These are phyloP conservation scores for Epirrhoe alternata DNA, from an alignment of 2,888 invertebrate genomes.

Conservation along the genomic window DNA sequence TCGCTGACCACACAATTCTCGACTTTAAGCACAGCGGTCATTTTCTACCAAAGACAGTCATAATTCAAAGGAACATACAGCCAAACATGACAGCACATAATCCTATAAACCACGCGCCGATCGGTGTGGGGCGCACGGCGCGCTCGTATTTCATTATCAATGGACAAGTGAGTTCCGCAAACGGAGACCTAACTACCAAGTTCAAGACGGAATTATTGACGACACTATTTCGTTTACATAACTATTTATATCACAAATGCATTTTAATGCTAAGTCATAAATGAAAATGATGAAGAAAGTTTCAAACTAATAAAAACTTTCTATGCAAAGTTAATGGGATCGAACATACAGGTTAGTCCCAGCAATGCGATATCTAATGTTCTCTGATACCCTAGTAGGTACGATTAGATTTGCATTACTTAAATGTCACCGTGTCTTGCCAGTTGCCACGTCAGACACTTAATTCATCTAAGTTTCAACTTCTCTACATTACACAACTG, in stretches of 20 bases:
- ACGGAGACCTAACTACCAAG: slow-evolving; percentile 17
- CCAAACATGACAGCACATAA: slow-evolving; percentile 39
- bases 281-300: too few species aligned
- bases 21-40: slow-evolving; percentile 16
- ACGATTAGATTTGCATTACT: too few species aligned
- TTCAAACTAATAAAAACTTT: too few species aligned
- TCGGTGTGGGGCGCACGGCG: slow-evolving; percentile 31
- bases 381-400: too few species aligned
- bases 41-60: slow-evolving; percentile 25
- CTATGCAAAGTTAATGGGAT: too few species aligned
- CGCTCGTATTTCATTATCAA: slow-evolving; percentile 42
- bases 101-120: slow-evolving; percentile 41
- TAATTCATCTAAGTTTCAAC: background rate
- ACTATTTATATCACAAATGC: too few species aligned
- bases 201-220: slow-evolving; percentile 11
- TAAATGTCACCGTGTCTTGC: too few species aligned
- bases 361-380: too few species aligned
- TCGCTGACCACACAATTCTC: slow-evolving; percentile 12
- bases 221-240: background rate
- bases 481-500: slow-evolving; percentile 2
- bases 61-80: slow-evolving; percentile 39
- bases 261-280: too few species aligned
- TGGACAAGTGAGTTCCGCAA: slow-evolving; percentile 44
- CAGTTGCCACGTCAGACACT: too few species aligned
- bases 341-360: too few species aligned